phyloP scores from a whole-genome alignment of 2,888 invertebrate species.

The Mantis religiosa region DNA sequence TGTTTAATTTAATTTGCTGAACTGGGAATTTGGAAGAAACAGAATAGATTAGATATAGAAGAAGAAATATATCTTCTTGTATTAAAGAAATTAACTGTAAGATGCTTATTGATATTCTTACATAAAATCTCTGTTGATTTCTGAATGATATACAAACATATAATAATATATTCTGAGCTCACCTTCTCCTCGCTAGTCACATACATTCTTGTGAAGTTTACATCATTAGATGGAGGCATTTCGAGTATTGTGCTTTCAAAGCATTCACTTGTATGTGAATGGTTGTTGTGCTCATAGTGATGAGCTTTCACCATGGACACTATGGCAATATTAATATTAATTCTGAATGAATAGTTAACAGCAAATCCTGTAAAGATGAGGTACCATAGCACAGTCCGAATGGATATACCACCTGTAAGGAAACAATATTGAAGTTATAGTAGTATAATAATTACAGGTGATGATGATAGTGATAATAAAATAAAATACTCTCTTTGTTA shows the following conservation, averaged over 20 bases:
- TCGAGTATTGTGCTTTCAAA: background rate
- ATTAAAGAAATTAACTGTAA: too few relatives aligned
- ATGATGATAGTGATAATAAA: too few relatives aligned
- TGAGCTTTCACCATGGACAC: conserved; percentile 56
- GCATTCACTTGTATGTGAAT: conserved; percentile 1
- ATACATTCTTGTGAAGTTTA: background rate
- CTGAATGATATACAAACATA: background rate
- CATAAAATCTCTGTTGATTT: too few relatives aligned
- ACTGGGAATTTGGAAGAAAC: too few relatives aligned
- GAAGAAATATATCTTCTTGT: too few relatives aligned
- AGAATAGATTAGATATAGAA: too few relatives aligned
- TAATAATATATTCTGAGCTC: background rate
- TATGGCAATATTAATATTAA: conserved; percentile 64
- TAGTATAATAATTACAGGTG: too few relatives aligned
- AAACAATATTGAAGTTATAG: background rate
- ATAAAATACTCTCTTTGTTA: too few relatives aligned
- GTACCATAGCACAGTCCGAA: conserved; percentile 55
- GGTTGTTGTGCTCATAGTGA: background rate
- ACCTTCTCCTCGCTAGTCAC: background rate
- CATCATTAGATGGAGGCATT: background rate
- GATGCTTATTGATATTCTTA: too few relatives aligned
- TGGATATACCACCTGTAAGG: conserved; percentile 38
- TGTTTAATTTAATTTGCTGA: too few relatives aligned
- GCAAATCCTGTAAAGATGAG: conserved; percentile 62
- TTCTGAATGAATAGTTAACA: conserved; percentile 64